Evolutionary conservation across 2,888 invertebrate genomes (phyloP), one percentile per base, ranked within the genome.

Genomic region (Proisotoma minuta): DNA sequence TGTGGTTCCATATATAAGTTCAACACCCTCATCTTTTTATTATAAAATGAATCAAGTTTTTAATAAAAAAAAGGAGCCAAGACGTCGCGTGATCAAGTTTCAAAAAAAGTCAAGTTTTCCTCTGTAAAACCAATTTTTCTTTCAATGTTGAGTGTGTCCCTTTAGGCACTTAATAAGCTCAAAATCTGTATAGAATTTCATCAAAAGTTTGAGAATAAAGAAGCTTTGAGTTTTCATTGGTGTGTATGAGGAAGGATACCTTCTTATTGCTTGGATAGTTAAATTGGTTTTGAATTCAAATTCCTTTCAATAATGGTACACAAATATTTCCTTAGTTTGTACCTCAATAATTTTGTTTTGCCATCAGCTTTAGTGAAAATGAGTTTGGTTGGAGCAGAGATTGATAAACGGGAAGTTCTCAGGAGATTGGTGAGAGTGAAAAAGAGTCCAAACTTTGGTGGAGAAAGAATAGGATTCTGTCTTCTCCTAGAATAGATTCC

Each of bases 381-480:
- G 20, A 43, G 43, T 43, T 43, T 43, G 43, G 18, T 12, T 15
- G 10, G 18, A n/a, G 20, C 10, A 43, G 43, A 43, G 43, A 43
- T 43, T 43, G 43, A 43, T 43, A 43, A 43, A 43, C 43, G 43
- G 43, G 43, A 20, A 29, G 39, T 24, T 54, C 53, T 54, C 53
- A 26, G 40, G 56, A 56, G 39, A 56, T 43, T 40, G 28, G 22
- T 29, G 43, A 26, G 39, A 56, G 43, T 56, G 56, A 43, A 56
- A 56, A 56, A 56, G 26, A 56, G 26, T 26, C 56, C 56, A 56
- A 56, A 26, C 43, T 56, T 56, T 23, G 3, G 10, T 56, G n/a
- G n/a, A n/a, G n/a, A 56, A 56, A 56, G 56, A 56, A 56, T 56
- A 56, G 56, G 47, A 56, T 47, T 23, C 56, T 29, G 43, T 56